Evolutionary conservation across 2,888 invertebrate species (phyloP).

Genomic region (Sicus ferrugineus): DNA sequence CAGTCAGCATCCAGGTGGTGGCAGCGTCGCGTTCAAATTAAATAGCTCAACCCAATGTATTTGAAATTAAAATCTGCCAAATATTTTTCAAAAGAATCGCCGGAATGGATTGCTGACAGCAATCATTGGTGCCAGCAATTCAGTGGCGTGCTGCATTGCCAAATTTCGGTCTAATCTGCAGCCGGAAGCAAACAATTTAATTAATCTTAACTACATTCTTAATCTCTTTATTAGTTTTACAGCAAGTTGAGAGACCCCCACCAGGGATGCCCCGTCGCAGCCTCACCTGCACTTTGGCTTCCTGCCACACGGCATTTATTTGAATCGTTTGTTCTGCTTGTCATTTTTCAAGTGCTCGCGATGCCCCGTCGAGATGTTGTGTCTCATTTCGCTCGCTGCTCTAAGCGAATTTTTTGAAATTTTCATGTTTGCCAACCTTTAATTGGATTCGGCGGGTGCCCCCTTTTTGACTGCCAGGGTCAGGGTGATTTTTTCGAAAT

Average conservation of each 20-base stretch:
- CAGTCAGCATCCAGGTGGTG: no score
- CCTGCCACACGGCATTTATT: constrained; percentile 2
- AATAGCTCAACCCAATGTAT: no score
- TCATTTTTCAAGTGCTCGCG: background rate
- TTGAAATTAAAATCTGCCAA: no score
- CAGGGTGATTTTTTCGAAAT: constrained; percentile 3
- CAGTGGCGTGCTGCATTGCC: background rate
- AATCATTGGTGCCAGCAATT: background rate
- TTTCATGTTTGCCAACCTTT: background rate
- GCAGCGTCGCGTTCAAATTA: no score
- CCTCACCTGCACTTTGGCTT: background rate
- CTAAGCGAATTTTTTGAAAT: background rate
- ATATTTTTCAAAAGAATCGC: no score
- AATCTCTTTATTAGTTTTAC: background rate
- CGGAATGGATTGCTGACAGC: background rate
- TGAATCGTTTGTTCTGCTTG: background rate
- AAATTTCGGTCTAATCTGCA: background rate
- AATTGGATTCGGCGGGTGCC: background rate
- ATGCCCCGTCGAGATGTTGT: background rate
- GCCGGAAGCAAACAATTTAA: background rate
- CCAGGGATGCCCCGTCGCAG: background rate
- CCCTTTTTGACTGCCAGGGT: background rate
- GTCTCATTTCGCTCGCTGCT: background rate
- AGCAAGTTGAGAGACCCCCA: background rate
- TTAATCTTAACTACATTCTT: constrained; percentile 1